Base-by-base conservation (phyloP, 1,140 invertebrate genomes). In the Drosophila insularis region DNA sequence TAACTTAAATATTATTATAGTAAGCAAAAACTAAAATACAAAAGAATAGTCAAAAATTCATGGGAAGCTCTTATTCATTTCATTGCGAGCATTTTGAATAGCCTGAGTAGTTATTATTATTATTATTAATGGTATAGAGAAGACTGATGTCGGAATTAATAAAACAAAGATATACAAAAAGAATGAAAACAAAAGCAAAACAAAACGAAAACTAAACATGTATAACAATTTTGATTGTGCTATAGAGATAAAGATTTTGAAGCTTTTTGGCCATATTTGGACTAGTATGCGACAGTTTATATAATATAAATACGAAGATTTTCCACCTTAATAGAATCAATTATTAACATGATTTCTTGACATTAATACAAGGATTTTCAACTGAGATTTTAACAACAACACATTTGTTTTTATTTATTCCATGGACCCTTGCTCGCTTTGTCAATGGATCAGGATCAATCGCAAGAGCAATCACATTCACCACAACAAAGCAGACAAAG, bases 231-330 rank as follows among this genome's bases (percentile, higher is more conserved):
- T 50, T 11, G 14, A 50, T 11, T 50, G 43, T 8, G 1, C 43
- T 53, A 10, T 76, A 56, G 23, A 23, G 32, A 43, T 27, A 27
- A 37, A 56, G 4, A 50, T 50, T 50, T 50, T 2, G 43, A 50
- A 68, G 65, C 73, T 79, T 79, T 79, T 79, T 79, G 76, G 76
- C 76, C 76, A 79, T 71, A 53, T 59, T 63, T 56, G 71, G 81
- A 87, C 81, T 86, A 87, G 81, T 81, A 76, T 58, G 79, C 82
- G 82, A 79, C 67, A 75, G 82, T 72, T 81, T 63, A 86, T 60
- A 70, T 71, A 68, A 69, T 66, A 43, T 59, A 67, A 40, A 66
- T 55, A 62, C 43, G 17, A 21, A 50, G 19, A 10, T 50, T 5
- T 27, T 27, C 27, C 27, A 27, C 27, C 27, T 27, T 27, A 5